phyloP scores from a whole-genome alignment of 2,113 vertebrate species.

The Chlamydotis undulata region DNA sequence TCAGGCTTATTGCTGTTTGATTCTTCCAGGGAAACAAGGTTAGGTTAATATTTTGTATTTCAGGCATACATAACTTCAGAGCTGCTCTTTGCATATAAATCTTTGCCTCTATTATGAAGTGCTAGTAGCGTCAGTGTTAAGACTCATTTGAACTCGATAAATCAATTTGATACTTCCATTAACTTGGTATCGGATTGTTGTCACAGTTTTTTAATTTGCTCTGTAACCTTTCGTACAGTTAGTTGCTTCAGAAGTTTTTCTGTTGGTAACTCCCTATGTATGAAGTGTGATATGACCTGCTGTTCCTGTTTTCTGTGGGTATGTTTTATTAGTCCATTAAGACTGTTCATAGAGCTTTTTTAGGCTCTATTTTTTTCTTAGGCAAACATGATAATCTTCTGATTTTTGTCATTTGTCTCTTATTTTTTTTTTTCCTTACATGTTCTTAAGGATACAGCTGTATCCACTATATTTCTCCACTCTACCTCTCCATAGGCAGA shows the following conservation, averaged over 20 bases:
- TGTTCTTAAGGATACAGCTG: not conserved
- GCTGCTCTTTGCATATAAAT: not conserved
- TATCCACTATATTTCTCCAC: not conserved
- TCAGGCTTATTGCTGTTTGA: not conserved
- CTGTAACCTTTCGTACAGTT: not conserved
- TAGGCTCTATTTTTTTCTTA: not conserved
- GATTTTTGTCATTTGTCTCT: not conserved
- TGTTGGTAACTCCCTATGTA: not conserved
- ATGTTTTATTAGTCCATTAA: not conserved
- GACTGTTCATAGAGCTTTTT: not conserved
- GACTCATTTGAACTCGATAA: not conserved
- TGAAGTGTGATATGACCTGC: not conserved
- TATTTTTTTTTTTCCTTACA: not conserved
- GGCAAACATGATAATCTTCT: not conserved
- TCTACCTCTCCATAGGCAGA: not conserved
- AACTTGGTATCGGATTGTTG: not conserved
- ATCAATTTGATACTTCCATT: not conserved
- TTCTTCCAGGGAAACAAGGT: not conserved
- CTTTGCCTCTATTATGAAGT: not conserved
- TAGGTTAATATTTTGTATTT: not conserved
- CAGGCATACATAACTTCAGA: not conserved
- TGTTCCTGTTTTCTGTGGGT: not conserved
- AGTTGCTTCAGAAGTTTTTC: not conserved
- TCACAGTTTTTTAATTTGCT: not conserved
- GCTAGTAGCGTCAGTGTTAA: not conserved